Percentiles rank a stretch among this genome's conserved stretches.
These are phyloP conservation scores for Suricata suricatta DNA, from an alignment of 2,113 vertebrate genomes.

Conservation along the genomic window DNA sequence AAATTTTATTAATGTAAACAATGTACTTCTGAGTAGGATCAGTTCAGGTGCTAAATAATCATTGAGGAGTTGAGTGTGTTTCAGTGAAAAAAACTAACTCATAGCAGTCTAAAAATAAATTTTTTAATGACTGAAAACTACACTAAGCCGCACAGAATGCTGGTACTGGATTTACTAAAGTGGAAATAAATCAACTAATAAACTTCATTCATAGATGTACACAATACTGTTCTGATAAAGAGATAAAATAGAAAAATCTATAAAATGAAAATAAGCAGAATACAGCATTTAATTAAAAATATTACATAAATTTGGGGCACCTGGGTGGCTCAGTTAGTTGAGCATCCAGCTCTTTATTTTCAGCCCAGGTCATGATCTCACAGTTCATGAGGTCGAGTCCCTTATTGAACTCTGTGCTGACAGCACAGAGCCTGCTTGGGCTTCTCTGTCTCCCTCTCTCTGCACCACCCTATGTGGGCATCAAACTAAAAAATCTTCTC, in stretches of 20 bases:
- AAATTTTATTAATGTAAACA: background rate
- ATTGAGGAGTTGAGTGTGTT: slow-evolving; percentile 47
- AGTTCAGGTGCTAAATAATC: slow-evolving; percentile 52
- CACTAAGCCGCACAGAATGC: background rate
- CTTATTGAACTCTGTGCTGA: no score
- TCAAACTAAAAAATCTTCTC: background rate
- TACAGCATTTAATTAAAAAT: background rate
- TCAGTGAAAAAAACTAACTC: slow-evolving; percentile 47
- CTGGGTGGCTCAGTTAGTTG: no score
- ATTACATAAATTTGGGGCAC: background rate
- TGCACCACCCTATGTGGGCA: no score
- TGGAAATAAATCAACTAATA: background rate
- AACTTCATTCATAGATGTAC: background rate
- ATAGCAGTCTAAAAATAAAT: slow-evolving; percentile 64
- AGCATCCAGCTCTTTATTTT: no score
- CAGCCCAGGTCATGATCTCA: no score
- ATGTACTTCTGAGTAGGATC: background rate
- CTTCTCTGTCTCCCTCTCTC: no score
- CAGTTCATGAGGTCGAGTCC: no score
- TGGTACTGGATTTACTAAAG: background rate
- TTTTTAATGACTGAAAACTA: slow-evolving; percentile 2
- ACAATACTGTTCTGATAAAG: background rate
- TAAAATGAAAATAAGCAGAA: background rate
- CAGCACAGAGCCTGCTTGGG: no score
- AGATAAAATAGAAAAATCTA: background rate